Evolutionary conservation across 2,888 invertebrate species (phyloP), one percentile per base, ranked within the genome.

Genomic region (Dryocosmus kuriphilus): DNA sequence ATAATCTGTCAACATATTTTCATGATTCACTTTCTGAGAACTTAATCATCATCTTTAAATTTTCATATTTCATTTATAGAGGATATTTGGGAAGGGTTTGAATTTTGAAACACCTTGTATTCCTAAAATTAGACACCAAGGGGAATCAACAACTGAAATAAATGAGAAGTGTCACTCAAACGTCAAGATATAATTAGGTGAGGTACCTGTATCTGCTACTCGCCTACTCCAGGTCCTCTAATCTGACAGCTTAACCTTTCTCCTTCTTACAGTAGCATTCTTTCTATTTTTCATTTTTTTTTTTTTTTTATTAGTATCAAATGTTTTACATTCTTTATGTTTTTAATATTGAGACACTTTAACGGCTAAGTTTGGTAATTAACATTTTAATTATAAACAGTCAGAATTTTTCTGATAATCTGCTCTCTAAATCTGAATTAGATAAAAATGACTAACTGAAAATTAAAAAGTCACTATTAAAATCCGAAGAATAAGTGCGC

Each of bases 131-230:
- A 71, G 71, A 71, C 46, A 67, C 35, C n/a, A 46, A 57, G 55
- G 75, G 63, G 77, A 75, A 77, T 77, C 79, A 79, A 77, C 79
- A 79, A 82, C 77, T 81, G 78, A 85, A 85, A 85, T 88, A 88
- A 89, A 89, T 88, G 87, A 88, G 88, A 89, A 87, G 85, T 86
- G 88, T 89, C 90, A 87, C 85, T 89, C 88, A 89, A 88, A 88
- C 83, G 87, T 88, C 87, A 80, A 80, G 82, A 80, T 84, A 87
- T 89, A 89, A 90, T 89, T 89, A 87, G 86, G 82, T 81, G 82
- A 75, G 80, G 76, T 62, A 81, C 85, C 78, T 82, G 46, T 46
- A 83, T 83, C 79, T 77, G 67, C 80, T 78, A 78, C 76, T 81
- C 82, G 81, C 82, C 84, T 82, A 82, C 80, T 82, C 78, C 81